Evolutionary conservation across 2,797 vertebrate genomes (phyloP), one percentile per base, ranked within the genome.

Genomic region (Catharus ustulatus): DNA sequence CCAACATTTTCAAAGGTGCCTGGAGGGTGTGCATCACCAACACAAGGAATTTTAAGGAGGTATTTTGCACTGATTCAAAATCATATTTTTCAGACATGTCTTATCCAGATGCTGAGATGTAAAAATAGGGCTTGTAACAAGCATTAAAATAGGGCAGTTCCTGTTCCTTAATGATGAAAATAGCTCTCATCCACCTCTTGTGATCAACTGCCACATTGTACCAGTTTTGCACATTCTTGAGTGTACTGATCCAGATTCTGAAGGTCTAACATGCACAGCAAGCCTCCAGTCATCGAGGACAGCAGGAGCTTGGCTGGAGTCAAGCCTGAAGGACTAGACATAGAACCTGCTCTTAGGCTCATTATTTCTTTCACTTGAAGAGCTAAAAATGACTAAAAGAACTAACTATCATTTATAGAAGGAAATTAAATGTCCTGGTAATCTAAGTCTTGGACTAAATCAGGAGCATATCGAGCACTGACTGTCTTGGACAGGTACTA

Each of bases 71-170:
- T 76, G 80, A 43, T 71, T 76, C 67, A 94, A 91, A 84, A 94
- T 77, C 5, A 0, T 66, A 12, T 63, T 67, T 94, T 93, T 87
- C 67, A 88, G 71, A 43, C 46, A 14, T 51, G 21, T 84, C 72
- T 72, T 54, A 69, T 66, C 30, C 67, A 72, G 80, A 48, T 0
- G 0, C 26, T 30, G 59, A 79, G 71, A 68, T 90, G 15, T 88
- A 85, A 95, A 93, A 95, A 59, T 87, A 94, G 43, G 15, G 4
- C 42, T 63, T 89, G 61, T 61, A 84, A 51, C 36, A 79, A 91
- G 79, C 57, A 64, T 66, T 92, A 79, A 96, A 90, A 90, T 88
- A 94, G 91, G 87, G 59, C 63, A 95, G 21, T 66, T 91, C 42
- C 48, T 12, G 2, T 63, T 90, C 27, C 83, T 91, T 79, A 82